Conservation (phyloP, 2,797 vertebrate genomes). For the Sebastiscus albofasciatus region DNA sequence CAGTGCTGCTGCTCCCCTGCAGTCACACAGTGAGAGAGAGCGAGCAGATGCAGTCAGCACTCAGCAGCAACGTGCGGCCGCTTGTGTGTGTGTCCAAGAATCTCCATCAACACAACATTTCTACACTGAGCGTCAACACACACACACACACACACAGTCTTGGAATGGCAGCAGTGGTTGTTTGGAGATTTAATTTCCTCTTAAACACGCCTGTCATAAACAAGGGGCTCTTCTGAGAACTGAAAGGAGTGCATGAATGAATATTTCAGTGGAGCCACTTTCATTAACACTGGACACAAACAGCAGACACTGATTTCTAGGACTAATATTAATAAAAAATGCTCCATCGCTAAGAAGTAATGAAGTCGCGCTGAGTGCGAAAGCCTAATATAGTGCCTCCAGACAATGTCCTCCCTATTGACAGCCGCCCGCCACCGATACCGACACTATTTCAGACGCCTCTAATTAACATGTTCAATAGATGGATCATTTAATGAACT, state of each 20-base stretch:
- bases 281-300: conserved; percentile 40
- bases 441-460: conserved; percentile 52
- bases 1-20: conserved; percentile 57
- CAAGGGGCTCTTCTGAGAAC: conserved; percentile 30
- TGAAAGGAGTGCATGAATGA: conserved; percentile 28
- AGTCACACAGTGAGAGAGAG: conserved; percentile 50
- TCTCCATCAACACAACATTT: conserved; percentile 61
- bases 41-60: conserved; percentile 66
- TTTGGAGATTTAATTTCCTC: conserved; percentile 55
- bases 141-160: conserved; percentile 19
- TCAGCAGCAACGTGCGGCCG: conserved; percentile 62
- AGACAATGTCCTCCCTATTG: conserved; percentile 51
- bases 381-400: conserved; percentile 31
- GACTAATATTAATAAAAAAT: conserved; percentile 45
- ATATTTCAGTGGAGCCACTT: conserved; percentile 39
- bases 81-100: conserved; percentile 41
- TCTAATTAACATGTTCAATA: conserved; percentile 74
- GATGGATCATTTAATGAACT: conserved; percentile 74
- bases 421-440: conserved; percentile 31
- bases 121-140: conserved; percentile 42
- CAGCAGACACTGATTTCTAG: background rate
- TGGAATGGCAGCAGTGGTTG: conserved; percentile 23
- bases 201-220: conserved; percentile 37
- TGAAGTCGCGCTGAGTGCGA: conserved; percentile 40
- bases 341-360: conserved; percentile 25